Base-by-base conservation (phyloP, 2,113 vertebrate genomes). In the Cettia cetti region DNA sequence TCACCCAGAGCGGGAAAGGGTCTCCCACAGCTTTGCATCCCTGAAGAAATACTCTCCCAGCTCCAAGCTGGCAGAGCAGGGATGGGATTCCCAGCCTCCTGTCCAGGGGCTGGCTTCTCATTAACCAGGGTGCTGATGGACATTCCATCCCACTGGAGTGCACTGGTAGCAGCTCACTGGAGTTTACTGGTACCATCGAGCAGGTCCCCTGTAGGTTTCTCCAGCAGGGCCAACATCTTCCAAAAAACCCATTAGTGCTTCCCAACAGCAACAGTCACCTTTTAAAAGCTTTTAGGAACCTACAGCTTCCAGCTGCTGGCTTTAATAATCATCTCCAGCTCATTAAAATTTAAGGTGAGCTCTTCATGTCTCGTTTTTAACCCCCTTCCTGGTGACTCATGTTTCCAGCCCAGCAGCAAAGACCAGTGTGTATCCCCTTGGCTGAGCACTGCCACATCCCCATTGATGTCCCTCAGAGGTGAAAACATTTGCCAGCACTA, bases 1-100 rank as follows among this genome's bases (percentile, higher is more conserved):
- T 13, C 39, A 22, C 39, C 50, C 4, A 5, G 40, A n/a, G 40
- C 0, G 0, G 66, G 31, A 82, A 44, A 37, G 22, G 24, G 16
- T 65, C 23, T 79, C 50, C 24, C 44, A 23, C 50, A 27, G 50
- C 50, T 93, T 31, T 44, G 47, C 13, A 23, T 39, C 71, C 71
- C 68, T 80, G 39, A 27, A 68, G 35, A 66, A 66, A 85, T 20
- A 9, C 18, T 83, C 24, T 87, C 53, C 21, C 49, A 69, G 70
- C 89, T 82, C 60, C 66, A 45, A 60, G 26, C 78, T 80, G 89
- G 57, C 71, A 79, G 57, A 72, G 44, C 53, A 16, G 2, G 68
- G 68, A 61, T 45, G 37, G 42, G 22, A 56, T 53, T 79, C 44
- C 22, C 22, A 70, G 54, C 50, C 50, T 89, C 50, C 56, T 69